Percentiles rank a stretch among this genome's conserved stretches.
Evolutionary conservation across 1,140 invertebrate species (phyloP).

Genomic region (Eulimnadia texana): DNA sequence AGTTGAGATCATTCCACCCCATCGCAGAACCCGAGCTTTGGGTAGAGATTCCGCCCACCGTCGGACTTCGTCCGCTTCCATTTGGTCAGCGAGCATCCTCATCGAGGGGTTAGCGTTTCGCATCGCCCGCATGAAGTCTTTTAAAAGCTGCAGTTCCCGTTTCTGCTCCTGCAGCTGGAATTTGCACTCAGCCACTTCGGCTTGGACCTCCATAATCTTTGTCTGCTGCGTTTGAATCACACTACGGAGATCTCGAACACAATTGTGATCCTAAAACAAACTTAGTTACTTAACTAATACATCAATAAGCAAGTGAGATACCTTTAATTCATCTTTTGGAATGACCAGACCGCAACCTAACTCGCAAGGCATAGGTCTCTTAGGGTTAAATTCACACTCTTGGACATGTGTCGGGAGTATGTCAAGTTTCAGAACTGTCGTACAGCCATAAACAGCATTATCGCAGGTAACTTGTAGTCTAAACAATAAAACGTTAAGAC

Average conservation of each 20-base stretch:
- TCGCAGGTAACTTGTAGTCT: constrained; percentile 79
- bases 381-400: constrained; percentile 89
- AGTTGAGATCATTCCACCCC: constrained; percentile 95
- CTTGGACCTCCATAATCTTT: constrained; percentile 68
- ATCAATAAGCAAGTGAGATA: too few relatives aligned
- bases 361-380: constrained; percentile 79
- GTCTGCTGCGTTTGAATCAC: constrained; percentile 73
- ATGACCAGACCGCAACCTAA: constrained; percentile 83
- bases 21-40: constrained; percentile 74
- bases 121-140: constrained; percentile 85
- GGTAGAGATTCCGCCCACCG: constrained; percentile 75
- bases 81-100: constrained; percentile 73
- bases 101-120: constrained; percentile 75
- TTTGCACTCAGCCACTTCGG: constrained; percentile 69
- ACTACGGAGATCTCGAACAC: constrained; percentile 67
- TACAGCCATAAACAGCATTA: constrained; percentile 75
- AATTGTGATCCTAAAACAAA: constrained; percentile 64
- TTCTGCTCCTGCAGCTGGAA: constrained; percentile 77
- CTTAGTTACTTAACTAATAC: too few relatives aligned
- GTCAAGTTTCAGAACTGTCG: constrained; percentile 69
- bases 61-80: constrained; percentile 84
- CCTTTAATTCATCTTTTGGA: constrained; percentile 83
- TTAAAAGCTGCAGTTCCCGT: constrained; percentile 68
- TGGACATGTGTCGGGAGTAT: constrained; percentile 61
- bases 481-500: constrained; percentile 21